A percentile compares a stretch with the other conserved stretches of the same genome.
Evolutionary conservation across 1,140 invertebrate species (phyloP).

Genomic region (Trachelipus rathkii): DNA sequence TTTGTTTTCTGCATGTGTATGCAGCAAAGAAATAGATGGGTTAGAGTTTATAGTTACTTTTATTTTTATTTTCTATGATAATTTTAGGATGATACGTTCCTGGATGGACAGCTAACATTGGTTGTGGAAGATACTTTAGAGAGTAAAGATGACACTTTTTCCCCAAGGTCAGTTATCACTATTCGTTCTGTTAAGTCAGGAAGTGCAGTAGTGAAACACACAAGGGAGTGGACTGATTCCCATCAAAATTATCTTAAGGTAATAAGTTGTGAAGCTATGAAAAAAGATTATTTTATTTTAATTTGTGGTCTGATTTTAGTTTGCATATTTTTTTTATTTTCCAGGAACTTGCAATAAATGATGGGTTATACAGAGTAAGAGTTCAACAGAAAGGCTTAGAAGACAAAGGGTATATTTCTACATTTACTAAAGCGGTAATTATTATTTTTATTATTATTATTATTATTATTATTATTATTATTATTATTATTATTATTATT

Average conservation of each 20-base stretch:
- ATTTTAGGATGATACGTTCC: constrained; percentile 33
- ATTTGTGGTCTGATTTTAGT: no score
- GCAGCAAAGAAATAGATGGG: no score
- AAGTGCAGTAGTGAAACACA: constrained; percentile 63
- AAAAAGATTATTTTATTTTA: no score
- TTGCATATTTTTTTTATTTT: constrained; percentile 44
- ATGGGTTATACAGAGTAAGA: constrained; percentile 72
- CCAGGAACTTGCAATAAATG: constrained; percentile 61
- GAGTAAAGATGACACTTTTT: constrained; percentile 57
- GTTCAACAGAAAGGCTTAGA: constrained; percentile 63
- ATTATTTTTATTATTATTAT: no score
- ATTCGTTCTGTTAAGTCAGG: constrained; percentile 69
- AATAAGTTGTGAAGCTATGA: constrained; percentile 49
- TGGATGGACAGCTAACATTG: constrained; percentile 56
- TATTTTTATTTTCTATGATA: no score
- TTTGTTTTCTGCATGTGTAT: no score
- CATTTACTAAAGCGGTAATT: constrained; percentile 64
- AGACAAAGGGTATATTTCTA: constrained; percentile 64
- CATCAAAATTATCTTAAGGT: constrained; percentile 57
- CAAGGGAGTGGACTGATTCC: constrained; percentile 58
- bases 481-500: no score
- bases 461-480: no score
- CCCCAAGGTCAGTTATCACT: constrained; percentile 68
- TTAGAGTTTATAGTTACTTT: no score
- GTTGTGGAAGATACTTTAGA: constrained; percentile 64